Evolutionary conservation across 2,888 invertebrate species (phyloP).

Genomic region (Marronus borbonicus): DNA sequence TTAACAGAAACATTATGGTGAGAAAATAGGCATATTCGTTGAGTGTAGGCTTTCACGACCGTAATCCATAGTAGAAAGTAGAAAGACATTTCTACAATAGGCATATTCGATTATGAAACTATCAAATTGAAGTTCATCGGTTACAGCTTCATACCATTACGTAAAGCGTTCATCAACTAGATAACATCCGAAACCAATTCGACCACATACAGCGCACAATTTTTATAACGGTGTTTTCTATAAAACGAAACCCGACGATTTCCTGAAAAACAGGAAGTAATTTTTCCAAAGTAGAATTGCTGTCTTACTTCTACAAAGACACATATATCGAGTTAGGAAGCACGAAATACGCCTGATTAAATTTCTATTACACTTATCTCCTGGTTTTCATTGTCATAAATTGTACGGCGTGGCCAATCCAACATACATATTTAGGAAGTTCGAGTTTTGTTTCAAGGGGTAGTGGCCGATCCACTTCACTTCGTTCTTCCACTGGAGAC

Average conservation of each 20-base stretch:
- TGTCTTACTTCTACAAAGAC: constrained; percentile 53
- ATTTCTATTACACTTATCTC: constrained; percentile 62
- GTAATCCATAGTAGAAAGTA: too few species aligned
- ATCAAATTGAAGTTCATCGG: too few species aligned
- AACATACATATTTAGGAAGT: constrained; percentile 59
- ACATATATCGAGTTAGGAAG: constrained; percentile 52
- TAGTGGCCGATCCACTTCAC: constrained; percentile 11
- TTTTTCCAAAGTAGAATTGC: constrained; percentile 54
- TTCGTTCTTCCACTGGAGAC: not conserved
- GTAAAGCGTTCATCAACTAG: too few species aligned
- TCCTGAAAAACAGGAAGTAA: constrained; percentile 57
- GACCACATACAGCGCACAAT: not conserved
- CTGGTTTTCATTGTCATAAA: constrained; percentile 60
- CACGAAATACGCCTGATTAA: constrained; percentile 61
- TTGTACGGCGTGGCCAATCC: constrained; percentile 58
- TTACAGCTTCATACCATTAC: too few species aligned
- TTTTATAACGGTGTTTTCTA: not conserved
- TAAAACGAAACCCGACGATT: not conserved
- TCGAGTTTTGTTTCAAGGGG: constrained; percentile 18
- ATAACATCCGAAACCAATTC: too few species aligned
- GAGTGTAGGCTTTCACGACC: too few species aligned
- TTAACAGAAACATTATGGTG: too few species aligned
- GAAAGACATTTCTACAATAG: too few species aligned
- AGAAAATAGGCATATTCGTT: too few species aligned
- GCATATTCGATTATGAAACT: too few species aligned